Percentiles rank a stretch among this genome's conserved stretches.
Evolutionary conservation across 30 jellyfish, hydroid and myxozoan genomes (phyloP).

Genomic region (Phacellophora camtschatica): DNA sequence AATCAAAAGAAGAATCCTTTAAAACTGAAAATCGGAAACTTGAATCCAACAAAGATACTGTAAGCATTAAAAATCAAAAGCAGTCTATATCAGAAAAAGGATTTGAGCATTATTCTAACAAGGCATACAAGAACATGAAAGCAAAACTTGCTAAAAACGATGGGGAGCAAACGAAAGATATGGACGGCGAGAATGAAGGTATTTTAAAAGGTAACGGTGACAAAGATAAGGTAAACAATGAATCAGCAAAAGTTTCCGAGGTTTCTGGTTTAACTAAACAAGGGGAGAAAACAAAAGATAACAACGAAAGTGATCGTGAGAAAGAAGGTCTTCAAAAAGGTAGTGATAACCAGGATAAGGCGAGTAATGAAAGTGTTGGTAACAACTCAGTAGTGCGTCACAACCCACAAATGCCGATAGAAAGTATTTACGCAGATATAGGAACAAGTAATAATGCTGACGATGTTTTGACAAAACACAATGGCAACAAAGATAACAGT

Average conservation of each 20-base stretch:
- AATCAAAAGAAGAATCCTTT: too few relatives aligned
- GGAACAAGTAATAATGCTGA: constrained; percentile 30
- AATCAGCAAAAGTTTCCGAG: neutral
- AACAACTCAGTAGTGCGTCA: too few relatives aligned
- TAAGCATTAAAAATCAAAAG: too few relatives aligned
- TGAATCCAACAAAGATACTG: too few relatives aligned
- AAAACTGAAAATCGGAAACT: too few relatives aligned
- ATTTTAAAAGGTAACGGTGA: neutral
- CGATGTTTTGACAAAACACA: neutral
- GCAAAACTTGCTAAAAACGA: neutral
- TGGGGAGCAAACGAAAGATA: neutral
- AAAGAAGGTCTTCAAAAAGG: too few relatives aligned
- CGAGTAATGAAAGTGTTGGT: neutral
- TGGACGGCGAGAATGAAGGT: neutral
- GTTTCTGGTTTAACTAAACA: too few relatives aligned
- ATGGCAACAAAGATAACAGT: neutral
- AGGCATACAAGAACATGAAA: neutral
- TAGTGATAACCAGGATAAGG: too few relatives aligned
- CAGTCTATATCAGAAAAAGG: too few relatives aligned
- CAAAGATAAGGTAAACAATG: neutral
- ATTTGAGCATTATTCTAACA: too few relatives aligned
- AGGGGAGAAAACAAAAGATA: too few relatives aligned
- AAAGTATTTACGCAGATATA: constrained; percentile 27
- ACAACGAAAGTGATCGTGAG: too few relatives aligned
- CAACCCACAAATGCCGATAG: neutral